phyloP scores from a whole-genome alignment of 1,140 invertebrate genomes.

The Protaetia brevitarsis region DNA sequence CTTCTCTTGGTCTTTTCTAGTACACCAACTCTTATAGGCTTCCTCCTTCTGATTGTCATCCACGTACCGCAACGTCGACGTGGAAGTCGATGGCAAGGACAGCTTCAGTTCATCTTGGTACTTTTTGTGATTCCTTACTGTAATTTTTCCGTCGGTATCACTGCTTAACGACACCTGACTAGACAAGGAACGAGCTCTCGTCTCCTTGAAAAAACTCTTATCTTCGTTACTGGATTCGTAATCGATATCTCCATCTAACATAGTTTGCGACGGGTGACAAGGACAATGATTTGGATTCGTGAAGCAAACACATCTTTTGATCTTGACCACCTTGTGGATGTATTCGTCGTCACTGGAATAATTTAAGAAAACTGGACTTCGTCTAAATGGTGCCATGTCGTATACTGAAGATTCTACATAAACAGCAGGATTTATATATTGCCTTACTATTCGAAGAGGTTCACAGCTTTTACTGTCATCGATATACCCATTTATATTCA shows the following conservation, averaged over 20 bases:
- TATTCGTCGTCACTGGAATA: slow-evolving; percentile 21
- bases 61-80: slow-evolving; percentile 22
- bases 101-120: slow-evolving; percentile 32
- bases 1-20: slow-evolving; percentile 37
- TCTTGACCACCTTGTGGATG: slow-evolving; percentile 17
- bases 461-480: slow-evolving; percentile 2
- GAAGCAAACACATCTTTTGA: slow-evolving; percentile 29
- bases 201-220: slow-evolving; percentile 25
- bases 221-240: slow-evolving; percentile 24
- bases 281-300: slow-evolving; percentile 30
- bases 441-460: slow-evolving; percentile 21
- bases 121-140: neutral
- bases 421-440: slow-evolving; percentile 25
- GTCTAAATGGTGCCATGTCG: slow-evolving; percentile 20
- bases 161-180: slow-evolving; percentile 5
- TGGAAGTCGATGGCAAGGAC: slow-evolving; percentile 34
- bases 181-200: slow-evolving; percentile 14
- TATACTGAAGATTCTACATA: slow-evolving; percentile 24
- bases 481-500: slow-evolving; percentile 9
- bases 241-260: neutral
- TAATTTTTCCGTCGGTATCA: slow-evolving; percentile 14
- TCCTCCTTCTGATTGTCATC: slow-evolving; percentile 18
- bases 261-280: slow-evolving; percentile 24
- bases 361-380: slow-evolving; percentile 20
- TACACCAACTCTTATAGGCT: slow-evolving; percentile 39